Conservation (phyloP, 1,140 invertebrate genomes). For the Drosophila nigrodunni region DNA sequence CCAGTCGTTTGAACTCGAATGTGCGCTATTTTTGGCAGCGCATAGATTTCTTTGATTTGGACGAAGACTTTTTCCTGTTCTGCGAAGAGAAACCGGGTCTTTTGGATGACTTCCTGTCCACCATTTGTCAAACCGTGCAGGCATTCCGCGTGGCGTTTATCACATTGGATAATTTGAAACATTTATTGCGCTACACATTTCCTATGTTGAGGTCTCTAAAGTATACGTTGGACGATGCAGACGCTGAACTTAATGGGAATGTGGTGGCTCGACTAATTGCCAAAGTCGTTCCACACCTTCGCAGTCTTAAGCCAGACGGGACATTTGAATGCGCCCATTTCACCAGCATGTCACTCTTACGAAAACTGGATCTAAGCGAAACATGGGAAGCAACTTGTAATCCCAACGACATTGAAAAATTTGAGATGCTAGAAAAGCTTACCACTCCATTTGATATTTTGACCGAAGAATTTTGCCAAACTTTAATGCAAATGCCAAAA, state of each 20-base stretch:
- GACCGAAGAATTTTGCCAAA: background rate
- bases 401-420: background rate
- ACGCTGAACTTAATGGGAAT: background rate
- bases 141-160: background rate
- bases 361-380: conserved; percentile 15
- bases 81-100: background rate
- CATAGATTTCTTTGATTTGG: background rate
- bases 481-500: background rate
- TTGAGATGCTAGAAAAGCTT: conserved; percentile 15
- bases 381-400: background rate
- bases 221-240: conserved; percentile 6
- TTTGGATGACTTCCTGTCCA: background rate
- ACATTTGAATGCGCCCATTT: background rate
- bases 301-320: background rate
- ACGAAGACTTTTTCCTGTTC: background rate
- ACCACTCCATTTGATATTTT: background rate
- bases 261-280: background rate
- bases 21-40: conserved; percentile 16
- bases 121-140: conserved; percentile 8
- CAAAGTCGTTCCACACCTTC: conserved; percentile 8
- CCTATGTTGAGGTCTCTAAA: background rate
- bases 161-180: background rate
- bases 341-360: conserved; percentile 2
- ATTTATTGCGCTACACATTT: conserved; percentile 1
- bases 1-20: conserved; percentile 9